phyloP scores from a whole-genome alignment of 2,888 invertebrate species.

The Mimumesa dahlbomi region DNA sequence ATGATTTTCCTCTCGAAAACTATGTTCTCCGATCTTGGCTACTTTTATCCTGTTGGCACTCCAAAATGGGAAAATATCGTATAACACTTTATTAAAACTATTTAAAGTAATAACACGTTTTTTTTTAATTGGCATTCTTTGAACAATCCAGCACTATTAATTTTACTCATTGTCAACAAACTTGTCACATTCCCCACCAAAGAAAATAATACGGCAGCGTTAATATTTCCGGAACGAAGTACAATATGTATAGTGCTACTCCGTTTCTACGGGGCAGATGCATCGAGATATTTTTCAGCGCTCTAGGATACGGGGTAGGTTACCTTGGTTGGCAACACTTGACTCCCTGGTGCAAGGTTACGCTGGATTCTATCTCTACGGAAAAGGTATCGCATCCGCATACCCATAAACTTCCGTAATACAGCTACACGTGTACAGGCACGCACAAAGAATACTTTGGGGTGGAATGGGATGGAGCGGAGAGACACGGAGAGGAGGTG shows the following conservation, averaged over 20 bases:
- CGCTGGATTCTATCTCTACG: constrained; percentile 52
- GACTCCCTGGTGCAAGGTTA: constrained; percentile 65
- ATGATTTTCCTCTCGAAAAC: too few species aligned
- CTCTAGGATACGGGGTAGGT: constrained; percentile 65
- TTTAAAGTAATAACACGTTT: too few species aligned
- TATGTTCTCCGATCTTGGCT: too few species aligned
- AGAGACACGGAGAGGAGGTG: background rate
- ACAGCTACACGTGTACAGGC: constrained; percentile 18
- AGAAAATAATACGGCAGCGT: background rate
- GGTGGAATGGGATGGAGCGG: constrained; percentile 8
- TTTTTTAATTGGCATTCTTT: too few species aligned
- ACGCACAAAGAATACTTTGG: constrained; percentile 43
- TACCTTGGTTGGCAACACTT: constrained; percentile 66
- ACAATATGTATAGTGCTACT: too few species aligned
- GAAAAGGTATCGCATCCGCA: constrained; percentile 30
- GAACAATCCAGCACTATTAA: background rate
- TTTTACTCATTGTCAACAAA: background rate
- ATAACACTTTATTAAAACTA: too few species aligned
- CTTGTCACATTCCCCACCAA: background rate
- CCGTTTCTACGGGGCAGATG: constrained; percentile 26
- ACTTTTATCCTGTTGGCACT: too few species aligned
- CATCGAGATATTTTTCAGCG: constrained; percentile 53
- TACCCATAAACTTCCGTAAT: constrained; percentile 21
- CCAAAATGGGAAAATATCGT: too few species aligned
- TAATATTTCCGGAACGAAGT: background rate